Conservation (phyloP, 2,888 invertebrate species). For the Acrocyrtus sp. region DNA sequence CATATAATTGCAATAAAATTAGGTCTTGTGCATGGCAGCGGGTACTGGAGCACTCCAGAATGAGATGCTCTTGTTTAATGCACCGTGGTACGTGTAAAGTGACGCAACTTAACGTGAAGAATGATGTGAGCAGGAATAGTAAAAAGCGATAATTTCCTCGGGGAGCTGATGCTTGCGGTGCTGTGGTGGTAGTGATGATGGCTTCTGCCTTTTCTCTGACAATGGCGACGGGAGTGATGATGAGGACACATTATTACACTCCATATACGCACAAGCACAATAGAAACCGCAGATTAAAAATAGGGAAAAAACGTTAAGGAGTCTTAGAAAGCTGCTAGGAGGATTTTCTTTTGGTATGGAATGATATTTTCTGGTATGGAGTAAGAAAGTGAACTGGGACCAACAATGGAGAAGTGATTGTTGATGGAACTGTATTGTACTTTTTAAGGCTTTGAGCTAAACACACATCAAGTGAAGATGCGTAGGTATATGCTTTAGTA, state of each 20-base stretch:
- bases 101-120: neutral
- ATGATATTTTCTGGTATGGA: conserved; percentile 4
- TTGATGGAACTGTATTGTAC: conserved; percentile 6
- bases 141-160: conserved; percentile 32
- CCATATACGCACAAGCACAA: conserved; percentile 32
- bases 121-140: conserved; percentile 7
- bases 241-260: conserved; percentile 39
- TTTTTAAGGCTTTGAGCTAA: too few species aligned
- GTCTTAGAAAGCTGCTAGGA: conserved; percentile 23
- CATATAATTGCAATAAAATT: conserved; percentile 29
- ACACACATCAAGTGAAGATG: too few species aligned
- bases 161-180: conserved; percentile 24
- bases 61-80: conserved; percentile 14
- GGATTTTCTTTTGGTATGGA: conserved; percentile 8
- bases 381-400: conserved; percentile 28
- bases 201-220: conserved; percentile 27
- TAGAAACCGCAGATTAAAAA: conserved; percentile 14
- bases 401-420: conserved; percentile 40
- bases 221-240: conserved; percentile 26
- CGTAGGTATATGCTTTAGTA: too few species aligned
- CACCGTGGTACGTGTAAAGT: neutral
- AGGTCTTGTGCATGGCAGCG: conserved; percentile 30
- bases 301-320: conserved; percentile 16
- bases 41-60: conserved; percentile 1
- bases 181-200: conserved; percentile 44